Conservation (phyloP, 1,140 invertebrate genomes). For the Sycophila sp. region DNA sequence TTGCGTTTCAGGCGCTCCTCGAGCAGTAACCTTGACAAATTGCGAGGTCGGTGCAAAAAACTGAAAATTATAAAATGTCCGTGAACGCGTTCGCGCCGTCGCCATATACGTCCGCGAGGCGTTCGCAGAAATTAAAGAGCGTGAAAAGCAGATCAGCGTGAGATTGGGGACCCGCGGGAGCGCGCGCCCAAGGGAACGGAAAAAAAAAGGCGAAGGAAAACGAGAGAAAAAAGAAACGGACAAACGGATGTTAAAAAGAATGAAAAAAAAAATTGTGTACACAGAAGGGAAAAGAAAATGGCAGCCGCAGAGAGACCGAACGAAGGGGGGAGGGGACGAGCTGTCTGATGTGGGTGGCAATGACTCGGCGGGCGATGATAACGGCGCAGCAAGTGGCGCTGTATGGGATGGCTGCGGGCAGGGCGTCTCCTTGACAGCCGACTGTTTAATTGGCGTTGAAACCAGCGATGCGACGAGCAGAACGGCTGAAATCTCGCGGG, state of each 20-base stretch:
- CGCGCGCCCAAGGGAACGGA: too few relatives aligned
- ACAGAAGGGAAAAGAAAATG: background rate
- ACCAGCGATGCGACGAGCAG: slow-evolving; percentile 64
- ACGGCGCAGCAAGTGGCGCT: slow-evolving; percentile 53
- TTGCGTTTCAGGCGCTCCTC: background rate
- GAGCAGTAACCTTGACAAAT: background rate
- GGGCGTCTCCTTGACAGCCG: slow-evolving; percentile 64
- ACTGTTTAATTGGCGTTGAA: slow-evolving; percentile 69
- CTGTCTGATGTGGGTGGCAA: slow-evolving; percentile 56
- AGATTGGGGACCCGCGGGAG: background rate
- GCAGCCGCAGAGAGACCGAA: background rate
- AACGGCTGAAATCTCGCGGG: slow-evolving; percentile 44
- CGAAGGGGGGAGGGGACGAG: slow-evolving; percentile 23
- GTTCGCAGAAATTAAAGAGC: background rate
- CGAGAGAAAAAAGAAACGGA: too few relatives aligned
- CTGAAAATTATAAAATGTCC: background rate
- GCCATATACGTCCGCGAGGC: background rate
- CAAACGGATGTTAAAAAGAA: too few relatives aligned
- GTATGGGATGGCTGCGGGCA: slow-evolving; percentile 42
- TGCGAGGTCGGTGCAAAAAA: too few relatives aligned
- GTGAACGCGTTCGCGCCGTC: background rate
- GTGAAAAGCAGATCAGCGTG: background rate
- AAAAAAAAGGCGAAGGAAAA: too few relatives aligned
- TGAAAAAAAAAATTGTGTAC: too few relatives aligned
- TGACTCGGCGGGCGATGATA: slow-evolving; percentile 57